Evolutionary conservation across 2,888 invertebrate genomes (phyloP), one percentile per base, ranked within the genome.

Genomic region (Catocala sponsa): DNA sequence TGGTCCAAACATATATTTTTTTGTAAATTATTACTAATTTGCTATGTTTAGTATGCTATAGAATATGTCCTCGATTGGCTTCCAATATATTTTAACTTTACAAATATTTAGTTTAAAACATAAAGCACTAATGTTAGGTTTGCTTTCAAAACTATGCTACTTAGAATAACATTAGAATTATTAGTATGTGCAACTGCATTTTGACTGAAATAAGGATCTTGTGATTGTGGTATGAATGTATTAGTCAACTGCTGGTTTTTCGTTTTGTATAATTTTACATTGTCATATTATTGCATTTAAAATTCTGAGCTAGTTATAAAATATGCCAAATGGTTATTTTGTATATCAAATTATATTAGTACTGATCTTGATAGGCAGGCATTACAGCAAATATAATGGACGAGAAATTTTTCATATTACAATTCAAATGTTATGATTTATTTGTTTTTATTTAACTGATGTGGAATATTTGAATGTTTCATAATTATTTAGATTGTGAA

Each of bases 291-390:
- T 53, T 90, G 92, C 93, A 93, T 93, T 94, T 93, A 93, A 87
- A 85, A 85, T 85, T 89, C 84, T 82, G 85, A 89, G 70, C 84
- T 91, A 91, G 89, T 84, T 89, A 82, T 82, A 85, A 85, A 87
- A 86, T 88, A 91, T 91, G 88, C 92, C 92, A 92, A 94, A 94
- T 91, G 87, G 79, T 88, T 91, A 90, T 89, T 91, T 91, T 92
- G 82, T 91, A 86, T 81, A 87, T 85, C 84, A 83, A 88, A 86
- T 83, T 86, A 79, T 84, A 82, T 79, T 76, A 79, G 74, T 81
- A 81, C 64, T 82, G 76, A 83, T 79, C 72, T 78, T 78, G 68
- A 83, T 82, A 83, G 77, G 84, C 78, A 79, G 78, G 65, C 71
- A 76, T 63, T 67, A 73, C 72, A 65, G 65, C 70, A 73, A 73